Base-by-base conservation (phyloP, 2,888 invertebrate genomes). In the Polia nebulosa region DNA sequence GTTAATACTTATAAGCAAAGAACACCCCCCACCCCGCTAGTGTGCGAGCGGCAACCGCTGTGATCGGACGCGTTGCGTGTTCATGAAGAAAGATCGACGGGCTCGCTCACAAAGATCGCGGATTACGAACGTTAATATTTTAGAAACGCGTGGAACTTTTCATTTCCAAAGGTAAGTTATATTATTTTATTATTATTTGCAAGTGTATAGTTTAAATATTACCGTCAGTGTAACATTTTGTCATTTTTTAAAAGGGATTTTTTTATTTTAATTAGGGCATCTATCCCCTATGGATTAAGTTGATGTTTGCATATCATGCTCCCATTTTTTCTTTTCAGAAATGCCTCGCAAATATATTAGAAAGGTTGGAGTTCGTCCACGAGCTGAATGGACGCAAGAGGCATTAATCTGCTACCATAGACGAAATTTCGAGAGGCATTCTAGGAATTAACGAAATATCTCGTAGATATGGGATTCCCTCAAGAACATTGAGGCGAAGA, bases 361-460 rank as follows among this genome's bases (percentile, higher is more conserved):
- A 79, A 77, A 72, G 65, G 61, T 70, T 65, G 71, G 72, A 70
- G 75, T 65, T 25, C 62, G 65, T 76, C 72, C 72, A 72, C 76
- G 72, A 77, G 68, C 76, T 79, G 80, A 74, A 72, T 81, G 82
- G 80, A 80, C 78, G 65, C 66, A 64, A 80, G 78, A 83, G 64
- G 36, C 75, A 9, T 52, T 84, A 57, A 65, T 74, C n/a, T 62
- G 65, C 69, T 72, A 78, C 81, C 75, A 82, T 83, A 57, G 58
- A 79, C 15, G 83, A 84, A 85, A 75, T 82, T 47, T 75, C 83
- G 47, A 80, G 65, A 79, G 77, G 80, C 62, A 66, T 15, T 34
- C 68, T 81, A 69, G 78, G 76, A 58, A 76, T 82, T 51, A 82
- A 82, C 47, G 81, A 79, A 81, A 81, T 82, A 82, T 83, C 78